Percentiles rank a stretch among this genome's conserved stretches.
Evolutionary conservation across 2,113 vertebrate species (phyloP).

Genomic region (Stercorarius parasiticus): DNA sequence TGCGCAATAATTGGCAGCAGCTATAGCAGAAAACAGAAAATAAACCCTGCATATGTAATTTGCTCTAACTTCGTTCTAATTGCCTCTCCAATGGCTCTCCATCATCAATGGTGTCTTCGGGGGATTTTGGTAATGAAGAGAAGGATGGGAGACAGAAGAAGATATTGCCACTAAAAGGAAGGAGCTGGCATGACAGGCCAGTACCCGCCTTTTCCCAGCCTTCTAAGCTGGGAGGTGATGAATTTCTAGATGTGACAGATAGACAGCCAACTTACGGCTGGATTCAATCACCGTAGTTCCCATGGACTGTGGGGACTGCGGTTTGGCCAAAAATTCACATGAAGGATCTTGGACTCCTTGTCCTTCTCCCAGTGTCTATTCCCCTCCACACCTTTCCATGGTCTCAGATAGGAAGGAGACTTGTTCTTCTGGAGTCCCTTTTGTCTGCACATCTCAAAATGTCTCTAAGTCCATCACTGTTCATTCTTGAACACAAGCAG

Average conservation of each 20-base stretch:
- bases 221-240: neutral
- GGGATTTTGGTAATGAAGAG: conserved; percentile 44
- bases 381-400: neutral
- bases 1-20: conserved; percentile 77
- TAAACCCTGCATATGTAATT: conserved; percentile 76
- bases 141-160: neutral
- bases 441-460: neutral
- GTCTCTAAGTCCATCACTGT: neutral
- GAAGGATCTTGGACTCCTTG: neutral
- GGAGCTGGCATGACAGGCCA: neutral
- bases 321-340: neutral
- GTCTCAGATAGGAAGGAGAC: neutral
- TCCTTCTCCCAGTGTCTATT: neutral
- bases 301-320: neutral
- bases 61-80: conserved; percentile 76
- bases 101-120: conserved; percentile 16
- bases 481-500: neutral
- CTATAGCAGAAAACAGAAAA: conserved; percentile 78
- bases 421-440: neutral
- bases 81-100: conserved; percentile 58
- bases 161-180: neutral
- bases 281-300: rapidly evolving
- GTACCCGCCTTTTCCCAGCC: neutral
- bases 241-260: neutral
- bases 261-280: neutral